phyloP scores from a whole-genome alignment of 2,888 invertebrate genomes.

The Leucozona laternaria region DNA sequence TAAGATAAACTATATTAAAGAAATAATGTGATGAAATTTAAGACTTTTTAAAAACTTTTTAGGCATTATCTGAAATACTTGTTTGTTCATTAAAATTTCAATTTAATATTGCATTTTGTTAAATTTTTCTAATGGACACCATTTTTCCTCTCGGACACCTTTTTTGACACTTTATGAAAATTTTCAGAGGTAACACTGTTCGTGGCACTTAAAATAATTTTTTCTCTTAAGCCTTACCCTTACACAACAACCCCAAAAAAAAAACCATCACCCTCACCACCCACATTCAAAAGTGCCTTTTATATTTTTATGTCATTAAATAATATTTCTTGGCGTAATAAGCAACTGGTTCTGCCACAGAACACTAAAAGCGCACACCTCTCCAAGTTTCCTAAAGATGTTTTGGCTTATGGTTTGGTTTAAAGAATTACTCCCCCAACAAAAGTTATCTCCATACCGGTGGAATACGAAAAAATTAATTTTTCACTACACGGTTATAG shows the following conservation, averaged over 20 bases:
- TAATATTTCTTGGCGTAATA: slow-evolving; percentile 39
- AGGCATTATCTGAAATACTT: too few species aligned
- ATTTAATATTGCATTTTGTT: too few species aligned
- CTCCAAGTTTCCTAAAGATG: neutral
- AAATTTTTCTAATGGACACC: too few species aligned
- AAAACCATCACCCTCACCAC: too few species aligned
- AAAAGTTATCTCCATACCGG: slow-evolving; percentile 40
- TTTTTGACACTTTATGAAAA: too few species aligned
- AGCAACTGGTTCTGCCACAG: slow-evolving; percentile 40
- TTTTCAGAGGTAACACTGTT: too few species aligned
- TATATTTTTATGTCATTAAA: slow-evolving; percentile 44
- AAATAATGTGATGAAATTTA: too few species aligned
- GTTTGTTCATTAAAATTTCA: too few species aligned
- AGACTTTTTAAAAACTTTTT: too few species aligned
- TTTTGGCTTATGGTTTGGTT: neutral
- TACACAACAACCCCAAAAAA: neutral
- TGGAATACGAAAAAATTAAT: slow-evolving; percentile 47
- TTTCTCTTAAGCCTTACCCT: neutral
- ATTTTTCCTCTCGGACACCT: too few species aligned
- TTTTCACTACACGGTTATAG: slow-evolving; percentile 59
- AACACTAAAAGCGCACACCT: slow-evolving; percentile 31
- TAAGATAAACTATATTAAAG: too few species aligned
- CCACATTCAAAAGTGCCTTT: slow-evolving; percentile 27
- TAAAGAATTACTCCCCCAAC: slow-evolving; percentile 10
- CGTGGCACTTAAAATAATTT: slow-evolving; percentile 11